These are phyloP conservation scores for Endomychus coccineus DNA, from an alignment of 2,888 invertebrate species.

Conservation along the genomic window DNA sequence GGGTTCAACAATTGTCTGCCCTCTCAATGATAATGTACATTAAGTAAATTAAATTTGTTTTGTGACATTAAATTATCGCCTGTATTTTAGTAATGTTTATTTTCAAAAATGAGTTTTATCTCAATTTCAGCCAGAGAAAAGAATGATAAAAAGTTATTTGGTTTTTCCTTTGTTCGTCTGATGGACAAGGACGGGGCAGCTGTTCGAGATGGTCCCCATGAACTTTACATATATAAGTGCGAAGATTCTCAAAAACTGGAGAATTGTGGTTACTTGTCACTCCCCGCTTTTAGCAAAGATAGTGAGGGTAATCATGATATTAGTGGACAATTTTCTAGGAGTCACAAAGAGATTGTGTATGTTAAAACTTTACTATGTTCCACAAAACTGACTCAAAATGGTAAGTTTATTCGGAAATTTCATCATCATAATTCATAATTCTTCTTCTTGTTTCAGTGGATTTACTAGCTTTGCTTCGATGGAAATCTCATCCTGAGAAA, in stretches of 20 bases:
- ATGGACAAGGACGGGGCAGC: conserved; percentile 91
- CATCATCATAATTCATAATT: neutral
- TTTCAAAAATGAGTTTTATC: too few relatives aligned
- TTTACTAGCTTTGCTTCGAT: conserved; percentile 78
- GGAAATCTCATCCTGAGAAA: conserved; percentile 83
- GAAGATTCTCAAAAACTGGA: conserved; percentile 70
- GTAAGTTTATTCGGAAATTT: conserved; percentile 41
- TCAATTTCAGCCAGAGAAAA: conserved; percentile 73
- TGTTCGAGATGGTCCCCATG: conserved; percentile 78
- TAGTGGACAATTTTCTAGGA: conserved; percentile 60
- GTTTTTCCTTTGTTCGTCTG: conserved; percentile 81
- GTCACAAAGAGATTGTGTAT: conserved; percentile 75
- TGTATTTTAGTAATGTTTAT: too few relatives aligned
- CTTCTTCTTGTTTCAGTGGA: conserved; percentile 55
- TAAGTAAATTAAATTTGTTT: too few relatives aligned
- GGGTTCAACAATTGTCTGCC: too few relatives aligned
- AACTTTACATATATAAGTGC: conserved; percentile 88
- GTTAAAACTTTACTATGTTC: conserved; percentile 83
- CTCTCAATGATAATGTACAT: too few relatives aligned
- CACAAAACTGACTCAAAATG: conserved; percentile 94
- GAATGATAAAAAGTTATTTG: conserved; percentile 83
- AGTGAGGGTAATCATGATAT: conserved; percentile 52
- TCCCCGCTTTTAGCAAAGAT: conserved; percentile 59
- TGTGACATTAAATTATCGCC: too few relatives aligned
- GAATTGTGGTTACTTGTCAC: conserved; percentile 55